Conservation (phyloP, 1,140 invertebrate genomes). For the Mercenaria mercenaria region DNA sequence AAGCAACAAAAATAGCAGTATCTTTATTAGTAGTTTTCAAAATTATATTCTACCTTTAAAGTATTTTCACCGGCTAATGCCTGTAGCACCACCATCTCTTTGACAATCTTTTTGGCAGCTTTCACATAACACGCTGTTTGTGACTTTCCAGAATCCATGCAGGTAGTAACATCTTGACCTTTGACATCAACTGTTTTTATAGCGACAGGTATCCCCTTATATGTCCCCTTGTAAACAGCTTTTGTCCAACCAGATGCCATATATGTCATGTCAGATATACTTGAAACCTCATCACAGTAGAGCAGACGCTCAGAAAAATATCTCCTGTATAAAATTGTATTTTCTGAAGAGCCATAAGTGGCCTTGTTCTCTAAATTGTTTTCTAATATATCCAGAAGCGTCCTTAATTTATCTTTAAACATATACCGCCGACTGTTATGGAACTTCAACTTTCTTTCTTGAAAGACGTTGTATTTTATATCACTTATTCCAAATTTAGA, state of each 20-base stretch:
- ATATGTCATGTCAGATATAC: slow-evolving; percentile 75
- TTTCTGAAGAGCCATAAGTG: slow-evolving; percentile 11
- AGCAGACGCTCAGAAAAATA: slow-evolving; percentile 69
- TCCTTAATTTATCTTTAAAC: slow-evolving; percentile 76
- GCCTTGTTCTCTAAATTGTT: slow-evolving; percentile 63
- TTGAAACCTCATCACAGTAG: slow-evolving; percentile 78
- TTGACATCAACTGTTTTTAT: slow-evolving; percentile 86
- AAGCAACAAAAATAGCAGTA: too few species aligned
- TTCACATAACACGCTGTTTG: slow-evolving; percentile 83
- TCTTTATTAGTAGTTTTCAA: too few species aligned
- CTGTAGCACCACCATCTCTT: slow-evolving; percentile 84
- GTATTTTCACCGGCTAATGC: slow-evolving; percentile 82
- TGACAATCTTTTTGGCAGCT: slow-evolving; percentile 86
- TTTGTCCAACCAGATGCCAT: slow-evolving; percentile 87
- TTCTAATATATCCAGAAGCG: slow-evolving; percentile 75
- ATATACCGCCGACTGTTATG: slow-evolving; percentile 61
- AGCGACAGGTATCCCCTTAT: slow-evolving; percentile 82
- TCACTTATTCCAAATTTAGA: slow-evolving; percentile 14
- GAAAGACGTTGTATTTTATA: slow-evolving; percentile 54
- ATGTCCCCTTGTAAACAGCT: slow-evolving; percentile 85
- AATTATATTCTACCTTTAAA: slow-evolving; percentile 82
- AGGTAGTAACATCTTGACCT: slow-evolving; percentile 85
- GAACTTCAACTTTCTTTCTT: neutral
- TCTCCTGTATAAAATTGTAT: slow-evolving; percentile 43
- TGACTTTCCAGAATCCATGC: slow-evolving; percentile 76